Evolutionary conservation across 92 coral and sea anemone species (phyloP), one percentile per base, ranked within the genome.

Genomic region (Galaxea fascicularis): DNA sequence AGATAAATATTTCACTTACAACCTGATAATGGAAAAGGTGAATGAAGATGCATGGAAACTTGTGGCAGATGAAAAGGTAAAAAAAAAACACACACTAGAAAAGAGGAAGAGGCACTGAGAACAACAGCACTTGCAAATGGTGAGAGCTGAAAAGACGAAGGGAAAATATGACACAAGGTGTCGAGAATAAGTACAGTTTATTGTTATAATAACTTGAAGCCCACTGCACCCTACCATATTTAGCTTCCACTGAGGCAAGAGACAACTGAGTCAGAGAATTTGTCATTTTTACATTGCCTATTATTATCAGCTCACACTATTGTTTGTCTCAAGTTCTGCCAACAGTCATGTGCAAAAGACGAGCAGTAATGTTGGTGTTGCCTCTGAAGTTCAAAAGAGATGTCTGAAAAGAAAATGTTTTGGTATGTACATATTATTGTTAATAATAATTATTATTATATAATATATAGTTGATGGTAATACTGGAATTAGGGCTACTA

Each of bases 321-420:
- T 45, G 35, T 27, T n/a, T 41, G 15, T 26, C 78, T 72, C 20
- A 77, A 93, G 95, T 65, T 93, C 91, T 77, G 78, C 74, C 17
- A 77, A 70, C 73, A 52, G 74, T 68, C 57, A 30, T 20, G 76
- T 12, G 41, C 90, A 84, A 59, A 84, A 25, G 52, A 87, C 44
- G 59, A 58, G 41, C 16, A 73, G 64, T 39, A 78, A 16, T 44
- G 69, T 69, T 47, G 90, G 57, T 1, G 65, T 74, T 29, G 77
- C 92, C 35, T 91, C 88, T 30, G 91, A 83, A 66, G 80, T 91
- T 56, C 89, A 93, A 63, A 85, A 86, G 72, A 72, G 87, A 68
- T 85, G 92, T 73, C 83, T 90, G 31, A 93, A 93, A 60, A 90
- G 96, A 77, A 90, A 90, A 80, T 87, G 80, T 74, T 86, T 62